Conservation (phyloP, 2,888 invertebrate genomes). For the Leucophora obtusa region DNA sequence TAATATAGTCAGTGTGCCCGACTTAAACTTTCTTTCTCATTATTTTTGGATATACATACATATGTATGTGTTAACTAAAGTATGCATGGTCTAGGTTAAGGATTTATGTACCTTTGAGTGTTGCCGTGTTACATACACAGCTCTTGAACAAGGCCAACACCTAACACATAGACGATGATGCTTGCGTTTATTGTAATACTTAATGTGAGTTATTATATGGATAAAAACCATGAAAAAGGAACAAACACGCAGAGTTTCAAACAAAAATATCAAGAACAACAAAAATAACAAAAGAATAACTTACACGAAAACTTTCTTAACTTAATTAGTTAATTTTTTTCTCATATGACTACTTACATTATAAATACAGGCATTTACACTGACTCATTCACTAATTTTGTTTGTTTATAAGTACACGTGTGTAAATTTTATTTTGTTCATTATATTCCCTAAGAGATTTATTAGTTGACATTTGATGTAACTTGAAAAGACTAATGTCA, state of each 20-base stretch:
- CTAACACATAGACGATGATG: not conserved
- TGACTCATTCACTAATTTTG: not conserved
- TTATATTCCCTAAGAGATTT: constrained; percentile 29
- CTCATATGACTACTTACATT: not conserved
- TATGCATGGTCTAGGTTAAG: constrained; percentile 57
- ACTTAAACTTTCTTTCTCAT: no score
- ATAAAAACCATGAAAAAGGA: constrained; percentile 40
- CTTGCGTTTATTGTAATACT: not conserved
- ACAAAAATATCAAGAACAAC: constrained; percentile 9
- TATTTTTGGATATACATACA: no score
- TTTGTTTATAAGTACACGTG: not conserved
- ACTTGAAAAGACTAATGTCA: not conserved
- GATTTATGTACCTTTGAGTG: constrained; percentile 44
- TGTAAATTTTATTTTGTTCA: not conserved
- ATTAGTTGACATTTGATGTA: constrained; percentile 12
- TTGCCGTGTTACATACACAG: constrained; percentile 31
- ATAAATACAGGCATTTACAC: not conserved
- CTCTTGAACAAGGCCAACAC: constrained; percentile 51
- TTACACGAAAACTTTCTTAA: constrained; percentile 52
- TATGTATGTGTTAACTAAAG: not conserved
- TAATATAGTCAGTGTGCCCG: no score
- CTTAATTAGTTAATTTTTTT: constrained; percentile 51
- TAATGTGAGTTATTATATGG: constrained; percentile 27
- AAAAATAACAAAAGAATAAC: constrained; percentile 2
- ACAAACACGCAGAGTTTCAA: constrained; percentile 42